Evolutionary conservation across 2,888 invertebrate species (phyloP).

Genomic region (Malachius bipustulatus): DNA sequence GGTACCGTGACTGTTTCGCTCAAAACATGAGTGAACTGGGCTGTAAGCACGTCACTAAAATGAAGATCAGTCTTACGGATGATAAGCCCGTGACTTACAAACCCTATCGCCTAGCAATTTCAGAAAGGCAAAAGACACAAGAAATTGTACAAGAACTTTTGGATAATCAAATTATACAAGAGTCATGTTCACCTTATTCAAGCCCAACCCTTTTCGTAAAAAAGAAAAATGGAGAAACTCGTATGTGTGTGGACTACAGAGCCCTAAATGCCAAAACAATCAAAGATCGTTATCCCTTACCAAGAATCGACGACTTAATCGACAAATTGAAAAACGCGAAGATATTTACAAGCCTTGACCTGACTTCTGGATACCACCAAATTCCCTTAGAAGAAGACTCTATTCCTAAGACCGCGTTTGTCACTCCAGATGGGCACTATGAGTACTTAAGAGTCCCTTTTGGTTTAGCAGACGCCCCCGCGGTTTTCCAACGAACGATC

Average conservation of each 20-base stretch:
- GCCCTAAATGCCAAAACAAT: constrained; percentile 25
- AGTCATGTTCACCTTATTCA: constrained; percentile 23
- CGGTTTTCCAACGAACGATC: constrained; percentile 25
- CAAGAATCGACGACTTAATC: no score
- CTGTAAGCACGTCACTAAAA: constrained; percentile 14
- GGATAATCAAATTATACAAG: constrained; percentile 19
- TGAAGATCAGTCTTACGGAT: constrained; percentile 21
- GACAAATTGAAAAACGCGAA: constrained; percentile 15
- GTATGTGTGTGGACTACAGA: constrained; percentile 26
- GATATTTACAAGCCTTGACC: constrained; percentile 22
- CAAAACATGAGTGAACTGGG: constrained; percentile 15
- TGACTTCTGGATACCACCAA: constrained; percentile 22
- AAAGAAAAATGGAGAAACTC: constrained; percentile 19
- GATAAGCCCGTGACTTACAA: constrained; percentile 22
- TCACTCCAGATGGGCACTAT: no score
- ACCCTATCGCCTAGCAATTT: constrained; percentile 23
- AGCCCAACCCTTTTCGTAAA: constrained; percentile 18
- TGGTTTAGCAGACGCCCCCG: constrained; percentile 25
- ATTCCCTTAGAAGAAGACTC: no score
- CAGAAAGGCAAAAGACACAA: constrained; percentile 18
- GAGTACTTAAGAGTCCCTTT: constrained; percentile 25
- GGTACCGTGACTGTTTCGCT: constrained; percentile 17
- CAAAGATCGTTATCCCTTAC: constrained; percentile 25
- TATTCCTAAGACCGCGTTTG: no score
- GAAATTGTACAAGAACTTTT: constrained; percentile 19